Evolutionary conservation across 1,140 invertebrate species (phyloP), one percentile per base, ranked within the genome.

Genomic region (Solenopsis fugax): DNA sequence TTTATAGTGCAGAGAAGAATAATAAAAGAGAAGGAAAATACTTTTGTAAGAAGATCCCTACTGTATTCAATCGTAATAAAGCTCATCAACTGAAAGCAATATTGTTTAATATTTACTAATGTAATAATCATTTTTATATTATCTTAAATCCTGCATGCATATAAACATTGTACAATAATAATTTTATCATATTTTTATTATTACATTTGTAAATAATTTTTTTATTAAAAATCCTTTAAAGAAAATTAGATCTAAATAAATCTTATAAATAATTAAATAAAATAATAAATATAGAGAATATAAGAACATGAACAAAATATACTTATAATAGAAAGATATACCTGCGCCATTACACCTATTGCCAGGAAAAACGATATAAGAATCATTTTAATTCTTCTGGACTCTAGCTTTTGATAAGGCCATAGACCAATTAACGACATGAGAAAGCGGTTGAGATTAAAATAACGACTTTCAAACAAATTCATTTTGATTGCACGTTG

Each of bases 11-110:
- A 16, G 21, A 69, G 16, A 48, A 69, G 10, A 50, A 69, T 0
- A 69, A 69, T 9, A 48, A 69, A 69, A 69, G 65, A 69, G 21
- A 69, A 69, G 41, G 65, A 69, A 69, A 69, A 69, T 69, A 69
- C 65, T 69, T 69, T 69, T 48, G 21, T 69, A 24, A 69, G 65
- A 69, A 69, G 65, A 69, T 69, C 13, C 5, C 65, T 50, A 69
- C 65, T 69, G 13, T 69, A 69, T 50, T 69, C 65, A 69, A 24
- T 48, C 4, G 65, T 69, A 69, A 48, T 1, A 69, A 69, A 69
- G 41, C 41, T 69, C 65, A 16, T 48, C 41, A 69, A 69, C 65
- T 69, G 65, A 69, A 69, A 69, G 34, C 0, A 67, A 50, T 50
- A 69, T 69, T 69, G 7, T 69, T 24, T 24, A 69, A 50, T 69